Evolutionary conservation across 92 coral and sea anemone genomes (phyloP).

Genomic region (Virgularia gustaviana): DNA sequence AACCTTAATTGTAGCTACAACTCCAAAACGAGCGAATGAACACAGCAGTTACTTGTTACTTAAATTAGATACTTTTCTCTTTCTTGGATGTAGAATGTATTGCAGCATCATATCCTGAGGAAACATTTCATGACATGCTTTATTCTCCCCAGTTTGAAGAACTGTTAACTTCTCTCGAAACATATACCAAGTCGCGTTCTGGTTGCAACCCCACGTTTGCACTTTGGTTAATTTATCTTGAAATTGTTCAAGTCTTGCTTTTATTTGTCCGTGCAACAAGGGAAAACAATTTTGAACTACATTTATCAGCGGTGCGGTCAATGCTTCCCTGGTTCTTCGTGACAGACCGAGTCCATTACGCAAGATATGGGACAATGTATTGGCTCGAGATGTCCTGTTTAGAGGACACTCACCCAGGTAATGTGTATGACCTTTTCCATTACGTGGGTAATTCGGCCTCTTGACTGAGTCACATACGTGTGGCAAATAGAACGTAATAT

Average conservation of each 20-base stretch:
- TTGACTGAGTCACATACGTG: no score
- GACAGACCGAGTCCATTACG: constrained; percentile 26
- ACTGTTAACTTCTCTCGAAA: constrained; percentile 16
- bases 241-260: constrained; percentile 47
- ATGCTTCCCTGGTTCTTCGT: constrained; percentile 35
- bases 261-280: constrained; percentile 34
- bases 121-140: constrained; percentile 15
- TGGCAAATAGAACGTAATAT: no score
- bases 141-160: constrained; percentile 14
- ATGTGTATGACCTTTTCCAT: no score
- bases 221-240: constrained; percentile 56
- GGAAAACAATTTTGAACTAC: constrained; percentile 28
- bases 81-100: constrained; percentile 29
- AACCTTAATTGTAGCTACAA: no score
- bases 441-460: no score
- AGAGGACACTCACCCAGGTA: constrained; percentile 33
- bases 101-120: constrained; percentile 26
- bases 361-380: constrained; percentile 38
- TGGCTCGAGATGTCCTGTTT: constrained; percentile 38
- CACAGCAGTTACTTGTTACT: no score
- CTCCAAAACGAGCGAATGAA: no score
- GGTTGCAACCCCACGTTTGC: constrained; percentile 27
- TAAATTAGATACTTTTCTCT: no score
- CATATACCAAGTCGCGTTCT: constrained; percentile 14
- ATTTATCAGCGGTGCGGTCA: constrained; percentile 21